Base-by-base conservation (phyloP, 30 jellyfish, hydroid and myxozoan species). In the Turritopsis rubra region DNA sequence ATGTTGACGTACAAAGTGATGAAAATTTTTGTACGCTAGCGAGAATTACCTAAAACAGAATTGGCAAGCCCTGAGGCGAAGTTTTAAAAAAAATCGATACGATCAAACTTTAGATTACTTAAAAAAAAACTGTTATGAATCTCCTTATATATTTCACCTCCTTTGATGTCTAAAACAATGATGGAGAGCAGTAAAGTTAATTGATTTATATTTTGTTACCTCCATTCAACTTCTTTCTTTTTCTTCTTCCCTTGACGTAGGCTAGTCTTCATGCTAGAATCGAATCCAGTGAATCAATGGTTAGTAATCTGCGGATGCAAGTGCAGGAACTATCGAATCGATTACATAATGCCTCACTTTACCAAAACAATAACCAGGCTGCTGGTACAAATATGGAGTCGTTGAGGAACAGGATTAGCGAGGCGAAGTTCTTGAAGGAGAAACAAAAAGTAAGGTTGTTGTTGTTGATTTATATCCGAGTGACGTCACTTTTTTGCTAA, bases 241-340 rank as follows among this genome's bases (percentile, higher is more conserved):
- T 27, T 21, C 25, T 74, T n/a, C 16, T 18, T 72, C 25, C 41
- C 24, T 21, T 52, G 21, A 24, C 73, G 16, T 80, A 91, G 97
- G 96, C 97, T 30, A 92, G 83, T 83, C 86, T 88, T 25, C 87
- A 91, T 71, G 84, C 97, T 13, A 89, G 84, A 73, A 66, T 86
- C 28, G 79, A 82, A 26, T 19, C 81, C 52, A 66, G 88, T 41
- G 90, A 72, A 16, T 75, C 72, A 70, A 71, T 75, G 75, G 86
- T 83, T 3, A 78, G 78, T 0, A 52, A 60, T 66, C 28, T 91
- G 20, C 96, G 87, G 26, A 72, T 30, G 29, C 96, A 89, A 81
- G 73, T 89, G 54, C 88, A 81, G 72, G 95, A 89, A 81, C 81
- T 85, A 16, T 78, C 95, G 20, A 94, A 86, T 72, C 88, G 91